These are phyloP conservation scores for Himalopsyche phryganea DNA, from an alignment of 1,140 invertebrate genomes.

Conservation along the genomic window DNA sequence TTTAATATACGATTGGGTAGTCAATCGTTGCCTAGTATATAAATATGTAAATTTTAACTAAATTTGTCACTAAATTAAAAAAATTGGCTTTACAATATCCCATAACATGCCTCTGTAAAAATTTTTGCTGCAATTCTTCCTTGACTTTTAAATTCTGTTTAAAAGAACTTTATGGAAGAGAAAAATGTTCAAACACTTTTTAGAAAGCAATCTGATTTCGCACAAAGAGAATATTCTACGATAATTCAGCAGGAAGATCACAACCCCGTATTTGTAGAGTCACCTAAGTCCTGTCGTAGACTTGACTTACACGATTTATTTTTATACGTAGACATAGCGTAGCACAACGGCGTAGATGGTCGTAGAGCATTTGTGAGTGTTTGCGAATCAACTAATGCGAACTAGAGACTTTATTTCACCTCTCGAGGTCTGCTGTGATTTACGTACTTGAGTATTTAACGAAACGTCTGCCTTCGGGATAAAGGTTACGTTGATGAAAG, in stretches of 20 bases:
- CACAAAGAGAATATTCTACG: constrained; percentile 24
- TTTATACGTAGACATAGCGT: constrained; percentile 9
- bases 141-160: too few species aligned
- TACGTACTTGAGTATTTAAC: too few species aligned
- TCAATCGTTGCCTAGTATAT: too few species aligned
- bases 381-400: constrained; percentile 27
- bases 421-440: not conserved
- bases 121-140: too few species aligned
- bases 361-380: constrained; percentile 3
- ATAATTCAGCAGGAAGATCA: constrained; percentile 10
- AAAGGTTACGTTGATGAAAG: too few species aligned
- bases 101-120: too few species aligned
- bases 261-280: constrained; percentile 14
- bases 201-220: constrained; percentile 23
- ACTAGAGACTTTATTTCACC: not conserved
- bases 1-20: too few species aligned
- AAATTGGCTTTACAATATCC: too few species aligned
- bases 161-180: not conserved
- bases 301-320: constrained; percentile 28
- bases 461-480: too few species aligned
- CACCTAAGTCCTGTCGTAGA: constrained; percentile 16
- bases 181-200: constrained; percentile 23
- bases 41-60: too few species aligned
- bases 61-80: too few species aligned
- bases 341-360: not conserved